A percentile compares a stretch with the other conserved stretches of the same genome.
Evolutionary conservation across 2,113 vertebrate genomes (phyloP).

Genomic region (Callipepla californica): DNA sequence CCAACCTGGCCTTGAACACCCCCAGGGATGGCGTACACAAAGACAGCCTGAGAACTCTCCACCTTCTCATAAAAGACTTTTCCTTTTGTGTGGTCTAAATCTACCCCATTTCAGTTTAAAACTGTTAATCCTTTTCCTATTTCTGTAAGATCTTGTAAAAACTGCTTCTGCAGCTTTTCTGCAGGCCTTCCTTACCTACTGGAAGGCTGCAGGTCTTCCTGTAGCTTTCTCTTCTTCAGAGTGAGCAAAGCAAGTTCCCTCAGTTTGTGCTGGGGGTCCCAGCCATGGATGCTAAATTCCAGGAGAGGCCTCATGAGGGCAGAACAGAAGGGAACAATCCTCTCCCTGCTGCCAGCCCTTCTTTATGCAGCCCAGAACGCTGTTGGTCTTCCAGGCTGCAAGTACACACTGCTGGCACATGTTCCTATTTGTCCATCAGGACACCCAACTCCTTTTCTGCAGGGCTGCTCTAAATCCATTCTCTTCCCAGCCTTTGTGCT

Average conservation of each 20-base stretch:
- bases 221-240: neutral
- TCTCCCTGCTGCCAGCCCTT: neutral
- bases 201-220: neutral
- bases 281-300: neutral
- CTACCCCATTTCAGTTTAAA: neutral
- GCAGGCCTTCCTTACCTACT: neutral
- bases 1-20: neutral
- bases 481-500: neutral
- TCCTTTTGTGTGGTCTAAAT: neutral
- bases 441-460: neutral
- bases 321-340: neutral
- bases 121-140: neutral
- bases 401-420: neutral
- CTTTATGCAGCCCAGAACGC: neutral
- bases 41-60: neutral
- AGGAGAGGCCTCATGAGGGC: neutral
- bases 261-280: neutral
- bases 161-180: neutral
- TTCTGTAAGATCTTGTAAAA: neutral
- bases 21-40: neutral
- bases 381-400: neutral
- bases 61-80: neutral
- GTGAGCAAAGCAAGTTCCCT: neutral
- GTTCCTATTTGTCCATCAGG: neutral
- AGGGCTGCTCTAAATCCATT: neutral